phyloP scores from a whole-genome alignment of 2,888 invertebrate genomes.

The Platycheirus albimanus region DNA sequence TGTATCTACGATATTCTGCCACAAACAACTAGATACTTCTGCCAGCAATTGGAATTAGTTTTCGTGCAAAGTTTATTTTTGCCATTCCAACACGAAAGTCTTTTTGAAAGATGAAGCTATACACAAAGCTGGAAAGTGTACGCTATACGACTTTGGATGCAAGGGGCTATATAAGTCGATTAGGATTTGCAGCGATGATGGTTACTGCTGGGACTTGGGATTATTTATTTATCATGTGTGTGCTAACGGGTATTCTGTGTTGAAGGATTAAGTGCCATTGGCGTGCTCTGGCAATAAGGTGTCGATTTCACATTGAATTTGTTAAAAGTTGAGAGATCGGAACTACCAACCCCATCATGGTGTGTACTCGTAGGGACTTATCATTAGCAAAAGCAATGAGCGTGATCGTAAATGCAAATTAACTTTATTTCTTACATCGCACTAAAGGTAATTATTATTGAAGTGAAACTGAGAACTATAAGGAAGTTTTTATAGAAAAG shows the following conservation, averaged over 20 bases:
- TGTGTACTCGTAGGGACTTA: background rate
- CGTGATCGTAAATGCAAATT: slow-evolving; percentile 64
- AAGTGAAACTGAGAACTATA: too few relatives aligned
- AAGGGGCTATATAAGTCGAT: slow-evolving; percentile 49
- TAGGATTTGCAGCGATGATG: slow-evolving; percentile 60
- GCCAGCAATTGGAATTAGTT: slow-evolving; percentile 66
- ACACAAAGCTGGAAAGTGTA: background rate
- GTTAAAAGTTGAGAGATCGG: slow-evolving; percentile 41
- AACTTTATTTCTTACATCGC: slow-evolving; percentile 2
- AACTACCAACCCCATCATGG: slow-evolving; percentile 7
- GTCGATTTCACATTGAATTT: slow-evolving; percentile 59
- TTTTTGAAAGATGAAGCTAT: slow-evolving; percentile 16
- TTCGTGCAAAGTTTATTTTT: slow-evolving; percentile 64
- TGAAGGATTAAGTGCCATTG: slow-evolving; percentile 69
- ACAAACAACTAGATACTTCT: slow-evolving; percentile 42
- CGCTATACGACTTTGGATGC: slow-evolving; percentile 23
- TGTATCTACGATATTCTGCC: slow-evolving; percentile 15
- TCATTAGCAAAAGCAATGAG: slow-evolving; percentile 34
- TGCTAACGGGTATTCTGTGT: slow-evolving; percentile 39
- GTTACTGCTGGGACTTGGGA: slow-evolving; percentile 38
- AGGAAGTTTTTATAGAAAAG: too few relatives aligned
- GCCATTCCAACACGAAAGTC: slow-evolving; percentile 52
- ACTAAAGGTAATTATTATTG: slow-evolving; percentile 8
- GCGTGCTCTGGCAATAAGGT: slow-evolving; percentile 51
- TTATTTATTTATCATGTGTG: slow-evolving; percentile 58